phyloP scores from a whole-genome alignment of 2,888 invertebrate species.

The Tuta absoluta region DNA sequence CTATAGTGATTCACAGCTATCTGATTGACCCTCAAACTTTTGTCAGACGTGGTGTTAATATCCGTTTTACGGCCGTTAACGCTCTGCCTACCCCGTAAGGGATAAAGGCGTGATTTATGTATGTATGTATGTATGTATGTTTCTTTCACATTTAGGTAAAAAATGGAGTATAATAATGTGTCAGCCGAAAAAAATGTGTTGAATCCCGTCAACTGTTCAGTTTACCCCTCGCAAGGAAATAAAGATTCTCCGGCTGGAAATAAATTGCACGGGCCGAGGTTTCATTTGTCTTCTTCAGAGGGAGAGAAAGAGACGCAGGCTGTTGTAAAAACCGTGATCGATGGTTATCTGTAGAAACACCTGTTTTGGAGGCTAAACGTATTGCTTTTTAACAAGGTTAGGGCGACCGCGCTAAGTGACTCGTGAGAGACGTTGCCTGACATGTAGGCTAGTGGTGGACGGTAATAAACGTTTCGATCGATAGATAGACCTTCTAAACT shows the following conservation, averaged over 20 bases:
- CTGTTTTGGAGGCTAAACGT: conserved; percentile 52
- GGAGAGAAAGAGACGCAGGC: conserved; percentile 32
- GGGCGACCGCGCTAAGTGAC: background rate
- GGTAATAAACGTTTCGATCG: no score
- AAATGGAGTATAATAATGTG: conserved; percentile 33
- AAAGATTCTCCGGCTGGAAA: conserved; percentile 36
- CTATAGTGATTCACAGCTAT: no score
- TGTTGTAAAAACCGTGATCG: conserved; percentile 64
- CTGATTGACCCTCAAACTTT: no score
- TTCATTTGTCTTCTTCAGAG: conserved; percentile 62
- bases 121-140: no score
- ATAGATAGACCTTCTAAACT: no score
- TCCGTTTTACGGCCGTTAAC: no score
- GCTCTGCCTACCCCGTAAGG: no score
- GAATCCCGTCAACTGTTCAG: conserved; percentile 24
- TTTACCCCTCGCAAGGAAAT: conserved; percentile 29
- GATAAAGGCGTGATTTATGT: no score
- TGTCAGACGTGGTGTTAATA: no score
- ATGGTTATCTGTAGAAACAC: conserved; percentile 57
- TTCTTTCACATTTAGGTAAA: no score
- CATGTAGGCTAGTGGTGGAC: background rate
- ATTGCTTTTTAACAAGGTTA: conserved; percentile 20
- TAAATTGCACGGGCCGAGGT: conserved; percentile 42
- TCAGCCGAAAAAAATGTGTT: no score
- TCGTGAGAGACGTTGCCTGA: background rate